Conservation (phyloP, 2,888 invertebrate species). For the Platycheirus rosarum region DNA sequence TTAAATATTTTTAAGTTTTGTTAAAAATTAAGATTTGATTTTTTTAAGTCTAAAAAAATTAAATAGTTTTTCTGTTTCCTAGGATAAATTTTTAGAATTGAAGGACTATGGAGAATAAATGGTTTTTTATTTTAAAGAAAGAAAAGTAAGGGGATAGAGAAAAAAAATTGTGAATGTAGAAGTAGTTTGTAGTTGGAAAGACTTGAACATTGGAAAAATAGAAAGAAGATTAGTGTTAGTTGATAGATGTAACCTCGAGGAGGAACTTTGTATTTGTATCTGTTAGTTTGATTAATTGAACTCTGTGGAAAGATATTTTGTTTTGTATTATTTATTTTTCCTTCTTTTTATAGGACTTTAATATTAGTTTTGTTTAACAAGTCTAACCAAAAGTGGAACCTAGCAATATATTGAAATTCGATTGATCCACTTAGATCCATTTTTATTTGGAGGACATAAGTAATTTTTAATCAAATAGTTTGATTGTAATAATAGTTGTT, state of each 20-base stretch:
- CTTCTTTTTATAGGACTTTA: background rate
- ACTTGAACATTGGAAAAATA: conserved; percentile 28
- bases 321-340: conserved; percentile 26
- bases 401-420: background rate
- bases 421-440: too few relatives aligned
- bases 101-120: conserved; percentile 33
- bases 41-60: conserved; percentile 6
- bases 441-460: too few relatives aligned
- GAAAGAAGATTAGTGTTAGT: conserved; percentile 53
- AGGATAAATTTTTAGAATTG: conserved; percentile 69
- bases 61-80: conserved; percentile 56
- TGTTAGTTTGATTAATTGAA: conserved; percentile 42
- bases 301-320: too few relatives aligned
- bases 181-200: conserved; percentile 36
- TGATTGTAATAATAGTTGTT: too few relatives aligned
- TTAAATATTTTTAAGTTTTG: conserved; percentile 38
- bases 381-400: background rate
- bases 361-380: background rate
- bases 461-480: too few relatives aligned
- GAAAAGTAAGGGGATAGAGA: conserved; percentile 1
- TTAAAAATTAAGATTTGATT: conserved; percentile 59
- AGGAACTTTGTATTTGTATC: conserved; percentile 27
- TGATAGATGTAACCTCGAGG: conserved; percentile 59
- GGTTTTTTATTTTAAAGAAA: too few relatives aligned
- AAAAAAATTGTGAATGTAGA: conserved; percentile 15